Base-by-base conservation (phyloP, 2,888 invertebrate species). In the Scaptomyza caliginosa region DNA sequence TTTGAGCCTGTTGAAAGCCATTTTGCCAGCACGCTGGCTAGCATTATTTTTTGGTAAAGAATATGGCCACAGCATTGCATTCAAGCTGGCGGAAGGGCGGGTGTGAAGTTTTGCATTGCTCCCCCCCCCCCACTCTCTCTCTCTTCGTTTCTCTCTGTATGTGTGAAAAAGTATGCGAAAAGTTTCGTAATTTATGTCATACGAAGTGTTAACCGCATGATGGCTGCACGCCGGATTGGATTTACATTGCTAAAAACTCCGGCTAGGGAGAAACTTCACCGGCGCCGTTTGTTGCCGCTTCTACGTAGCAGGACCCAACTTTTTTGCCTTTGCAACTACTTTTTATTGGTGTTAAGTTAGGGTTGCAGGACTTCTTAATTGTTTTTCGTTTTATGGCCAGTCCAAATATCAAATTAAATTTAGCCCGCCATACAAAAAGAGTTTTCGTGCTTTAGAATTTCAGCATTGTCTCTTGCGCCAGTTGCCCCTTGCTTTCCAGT, bases 101-200 rank as follows among this genome's bases (percentile, higher is more conserved):
- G 36, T 17, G 11, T 24, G 13, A n/a, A 43, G 21, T 16, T 21
- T 32, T 24, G 36, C 8, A 34, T 34, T 16, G 30, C 4, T 30
- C 30, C 1, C 30, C 5, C 4, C 26, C 26, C 8, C 26, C 2
- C 26, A 26, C 26, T 8, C 30, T 5, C 32, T 13, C 16, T 32
- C 32, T 32, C 13, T 13, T 3, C 4, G 2, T 34, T 3, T 34
- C 8, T 16, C 36, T 39, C 24, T 13, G 19, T 23, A 42, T 39
- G 26, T 83, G 86, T 68, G 88, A 72, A 86, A 78, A 88, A 86
- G 86, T 83, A 85, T 85, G 75, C 72, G 85, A 76, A 89, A 89
- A 88, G 81, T 88, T 89, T 88, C 77, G 85, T 79, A 89, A 88
- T 88, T 85, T 85, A 85, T 88, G 89, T 89, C 88, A 88, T 83